Evolutionary conservation across 2,888 invertebrate species (phyloP).

Genomic region (Mesorhabditis sp.): DNA sequence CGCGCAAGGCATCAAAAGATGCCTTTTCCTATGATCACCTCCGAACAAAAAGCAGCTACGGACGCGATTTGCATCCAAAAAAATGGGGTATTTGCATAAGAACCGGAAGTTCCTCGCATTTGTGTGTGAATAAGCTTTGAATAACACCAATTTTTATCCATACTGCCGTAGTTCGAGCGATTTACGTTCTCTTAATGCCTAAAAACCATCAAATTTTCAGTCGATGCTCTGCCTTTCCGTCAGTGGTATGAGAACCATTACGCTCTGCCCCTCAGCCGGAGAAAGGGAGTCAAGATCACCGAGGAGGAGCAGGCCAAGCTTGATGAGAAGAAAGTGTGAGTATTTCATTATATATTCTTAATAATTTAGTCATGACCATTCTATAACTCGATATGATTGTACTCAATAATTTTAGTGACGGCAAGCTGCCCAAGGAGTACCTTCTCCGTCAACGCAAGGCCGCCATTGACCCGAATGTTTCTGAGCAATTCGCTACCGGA

Average conservation of each 20-base stretch:
- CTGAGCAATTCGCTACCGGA: constrained; percentile 95
- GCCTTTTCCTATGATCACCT: neutral
- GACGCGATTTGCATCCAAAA: constrained; percentile 63
- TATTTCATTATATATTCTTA: neutral
- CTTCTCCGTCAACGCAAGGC: constrained; percentile 83
- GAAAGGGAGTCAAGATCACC: constrained; percentile 73
- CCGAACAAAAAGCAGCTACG: neutral
- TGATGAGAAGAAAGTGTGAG: constrained; percentile 74
- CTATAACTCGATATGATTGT: neutral
- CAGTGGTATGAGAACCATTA: constrained; percentile 99
- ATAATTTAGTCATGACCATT: neutral
- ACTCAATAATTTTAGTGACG: constrained; percentile 22
- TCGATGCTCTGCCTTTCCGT: constrained; percentile 96
- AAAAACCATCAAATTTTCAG: constrained; percentile 66
- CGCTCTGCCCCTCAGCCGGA: constrained; percentile 86
- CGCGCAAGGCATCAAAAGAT: neutral
- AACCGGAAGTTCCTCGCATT: too few species aligned
- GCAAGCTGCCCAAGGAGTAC: constrained; percentile 75
- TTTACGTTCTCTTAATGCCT: too few species aligned
- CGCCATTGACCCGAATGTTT: constrained; percentile 86
- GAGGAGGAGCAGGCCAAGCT: constrained; percentile 89
- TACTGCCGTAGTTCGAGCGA: too few species aligned
- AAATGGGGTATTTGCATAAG: neutral
- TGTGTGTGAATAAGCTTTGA: too few species aligned
- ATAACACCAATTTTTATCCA: too few species aligned